A percentile compares a stretch with the other conserved stretches of the same genome.
Evolutionary conservation across 2,888 invertebrate species (phyloP).

Genomic region (Amaurobius ferox): DNA sequence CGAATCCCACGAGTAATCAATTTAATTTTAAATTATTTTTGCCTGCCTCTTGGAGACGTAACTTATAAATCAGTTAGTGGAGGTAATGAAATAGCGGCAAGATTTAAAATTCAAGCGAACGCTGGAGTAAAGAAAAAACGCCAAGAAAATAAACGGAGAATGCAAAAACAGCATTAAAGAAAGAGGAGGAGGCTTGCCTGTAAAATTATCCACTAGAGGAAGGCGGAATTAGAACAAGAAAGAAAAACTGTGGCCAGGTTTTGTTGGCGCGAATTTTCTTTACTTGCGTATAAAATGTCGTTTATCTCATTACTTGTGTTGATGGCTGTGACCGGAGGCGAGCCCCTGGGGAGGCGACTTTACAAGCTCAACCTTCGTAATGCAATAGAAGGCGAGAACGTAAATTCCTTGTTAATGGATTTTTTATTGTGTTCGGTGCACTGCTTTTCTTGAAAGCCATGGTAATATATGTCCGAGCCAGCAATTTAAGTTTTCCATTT

Average conservation of each 20-base stretch:
- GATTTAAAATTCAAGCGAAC: conserved; percentile 66
- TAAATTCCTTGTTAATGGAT: conserved; percentile 73
- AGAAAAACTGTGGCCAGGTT: conserved; percentile 60
- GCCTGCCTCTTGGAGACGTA: conserved; percentile 57
- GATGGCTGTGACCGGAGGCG: conserved; percentile 60
- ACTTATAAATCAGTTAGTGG: conserved; percentile 72
- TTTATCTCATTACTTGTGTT: conserved; percentile 70
- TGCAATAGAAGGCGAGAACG: conserved; percentile 70
- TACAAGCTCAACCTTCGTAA: conserved; percentile 69
- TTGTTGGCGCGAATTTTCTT: conserved; percentile 68
- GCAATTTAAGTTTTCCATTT: conserved; percentile 72
- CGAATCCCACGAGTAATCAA: conserved; percentile 62
- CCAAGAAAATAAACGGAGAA: conserved; percentile 53
- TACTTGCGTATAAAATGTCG: conserved; percentile 70
- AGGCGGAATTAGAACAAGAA: conserved; percentile 59
- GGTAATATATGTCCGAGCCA: conserved; percentile 62
- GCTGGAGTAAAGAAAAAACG: conserved; percentile 20
- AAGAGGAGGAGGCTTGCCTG: conserved; percentile 35
- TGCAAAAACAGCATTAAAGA: conserved; percentile 65
- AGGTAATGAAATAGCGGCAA: conserved; percentile 69
- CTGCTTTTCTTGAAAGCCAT: conserved; percentile 64
- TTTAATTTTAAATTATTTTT: conserved; percentile 72
- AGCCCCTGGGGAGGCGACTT: conserved; percentile 61
- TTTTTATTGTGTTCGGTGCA: conserved; percentile 67
- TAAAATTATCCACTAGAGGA: conserved; percentile 70